Evolutionary conservation across 2,888 invertebrate species (phyloP), one percentile per base, ranked within the genome.

Genomic region (Piscicola geometra): DNA sequence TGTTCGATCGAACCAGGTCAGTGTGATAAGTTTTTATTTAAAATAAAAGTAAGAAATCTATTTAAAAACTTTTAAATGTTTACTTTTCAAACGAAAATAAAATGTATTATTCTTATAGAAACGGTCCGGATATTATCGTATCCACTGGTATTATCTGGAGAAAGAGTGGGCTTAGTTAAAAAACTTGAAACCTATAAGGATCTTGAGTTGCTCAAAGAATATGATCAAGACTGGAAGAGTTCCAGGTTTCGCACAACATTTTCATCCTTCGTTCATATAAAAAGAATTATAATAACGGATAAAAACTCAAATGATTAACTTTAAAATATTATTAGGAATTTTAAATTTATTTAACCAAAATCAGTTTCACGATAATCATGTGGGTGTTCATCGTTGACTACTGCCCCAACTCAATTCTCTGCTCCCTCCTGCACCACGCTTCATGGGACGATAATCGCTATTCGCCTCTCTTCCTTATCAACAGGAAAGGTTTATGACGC

Each of bases 361-460:
- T 9, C 77, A 84, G 84, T 75, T 82, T 82, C 75, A 82, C 84
- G 3, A 67, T 83, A n/a, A 80, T 81, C 21, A 64, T 83, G 28
- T 84, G 83, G 82, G 56, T 84, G 69, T 84, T 84, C 71, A 76
- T 84, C 0, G 70, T 82, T 66, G 82, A 84, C 18, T 82, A 82
- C 75, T 84, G 83, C 77, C 77, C 80, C 0, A 68, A 56, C 1
- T 66, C 68, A 3, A 12, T 69, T 18, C 78, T 82, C 18, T 83
- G 84, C 76, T 80, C 82, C 32, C 78, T 84, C 21, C 78, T 83
- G 71, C 79, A 81, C 30, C 81, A 81, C 76, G 78, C 81, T n/a
- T 79, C 80, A 25, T 81, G 81, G 81, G 77, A 81, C 33, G 81
- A 80, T 9, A 28, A 68, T 2, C 81, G 80, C 67, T 76, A 78